Evolutionary conservation across 2,888 invertebrate genomes (phyloP).

Genomic region (Molorchus minor): DNA sequence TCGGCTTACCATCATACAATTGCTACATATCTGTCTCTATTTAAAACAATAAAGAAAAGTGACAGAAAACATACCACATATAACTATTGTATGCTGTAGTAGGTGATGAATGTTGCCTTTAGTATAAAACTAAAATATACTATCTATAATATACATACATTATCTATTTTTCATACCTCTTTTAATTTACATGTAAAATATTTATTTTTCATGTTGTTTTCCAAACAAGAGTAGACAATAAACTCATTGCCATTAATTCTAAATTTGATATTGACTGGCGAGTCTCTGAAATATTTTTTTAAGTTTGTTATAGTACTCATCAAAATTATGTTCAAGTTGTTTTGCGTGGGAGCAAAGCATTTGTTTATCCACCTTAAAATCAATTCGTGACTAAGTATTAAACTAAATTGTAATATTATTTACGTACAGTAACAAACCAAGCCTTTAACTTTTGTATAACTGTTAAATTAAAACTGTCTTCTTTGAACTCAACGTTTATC

Average conservation of each 20-base stretch:
- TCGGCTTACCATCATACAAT: no score
- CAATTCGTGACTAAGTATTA: background rate
- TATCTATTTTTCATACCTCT: conserved; percentile 28
- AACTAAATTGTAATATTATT: background rate
- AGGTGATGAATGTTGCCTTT: no score
- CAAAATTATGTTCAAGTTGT: conserved; percentile 19
- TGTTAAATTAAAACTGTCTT: conserved; percentile 29
- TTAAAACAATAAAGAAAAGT: no score
- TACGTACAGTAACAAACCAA: conserved; percentile 34
- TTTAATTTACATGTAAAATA: conserved; percentile 38
- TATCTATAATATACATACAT: no score
- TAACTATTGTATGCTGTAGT: no score
- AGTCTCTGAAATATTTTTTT: conserved; percentile 32
- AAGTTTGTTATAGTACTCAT: conserved; percentile 39
- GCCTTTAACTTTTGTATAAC: conserved; percentile 34
- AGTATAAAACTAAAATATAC: no score
- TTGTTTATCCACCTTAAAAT: conserved; percentile 34
- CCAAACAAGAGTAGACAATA: conserved; percentile 28
- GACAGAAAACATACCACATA: no score
- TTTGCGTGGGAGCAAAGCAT: conserved; percentile 31
- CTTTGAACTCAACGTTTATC: conserved; percentile 30
- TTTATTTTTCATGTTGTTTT: conserved; percentile 38
- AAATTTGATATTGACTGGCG: conserved; percentile 35
- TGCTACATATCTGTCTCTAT: no score
- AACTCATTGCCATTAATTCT: conserved; percentile 34